These are phyloP conservation scores for Orussus abietinus DNA, from an alignment of 1,140 invertebrate species.

Conservation along the genomic window DNA sequence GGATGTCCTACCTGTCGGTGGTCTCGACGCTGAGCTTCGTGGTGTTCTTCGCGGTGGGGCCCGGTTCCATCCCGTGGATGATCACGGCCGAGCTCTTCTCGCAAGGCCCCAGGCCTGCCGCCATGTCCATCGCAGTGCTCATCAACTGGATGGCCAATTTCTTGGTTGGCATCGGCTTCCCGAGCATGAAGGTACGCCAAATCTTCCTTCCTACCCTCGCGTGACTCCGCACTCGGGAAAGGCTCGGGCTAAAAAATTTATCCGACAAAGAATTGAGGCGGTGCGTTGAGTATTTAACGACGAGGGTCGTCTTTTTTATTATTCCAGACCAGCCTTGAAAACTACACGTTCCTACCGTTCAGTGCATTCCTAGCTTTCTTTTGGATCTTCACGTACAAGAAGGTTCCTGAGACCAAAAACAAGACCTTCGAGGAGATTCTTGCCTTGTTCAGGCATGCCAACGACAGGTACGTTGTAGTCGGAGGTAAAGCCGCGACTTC, in stretches of 20 bases:
- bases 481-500: too few relatives aligned
- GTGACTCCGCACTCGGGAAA: too few relatives aligned
- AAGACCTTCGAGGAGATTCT: constrained; percentile 97
- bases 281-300: too few relatives aligned
- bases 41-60: constrained; percentile 95
- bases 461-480: constrained; percentile 77
- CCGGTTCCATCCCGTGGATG: constrained; percentile 97
- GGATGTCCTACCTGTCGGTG: constrained; percentile 95
- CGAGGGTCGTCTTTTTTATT: constrained; percentile 39
- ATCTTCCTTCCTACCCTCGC: too few relatives aligned
- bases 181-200: constrained; percentile 82
- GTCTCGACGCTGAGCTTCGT: constrained; percentile 92
- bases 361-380: constrained; percentile 92
- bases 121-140: constrained; percentile 96
- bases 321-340: constrained; percentile 82
- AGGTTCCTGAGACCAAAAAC: constrained; percentile 98
- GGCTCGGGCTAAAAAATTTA: too few relatives aligned
- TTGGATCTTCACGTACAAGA: constrained; percentile 96
- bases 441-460: constrained; percentile 82
- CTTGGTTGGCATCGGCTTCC: constrained; percentile 93
- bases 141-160: constrained; percentile 99
- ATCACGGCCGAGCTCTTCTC: constrained; percentile 98
- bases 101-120: constrained; percentile 91
- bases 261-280: too few relatives aligned
- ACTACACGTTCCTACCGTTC: constrained; percentile 97